phyloP scores from a whole-genome alignment of 2,797 vertebrate genomes.

The Clarias platycephalus region DNA sequence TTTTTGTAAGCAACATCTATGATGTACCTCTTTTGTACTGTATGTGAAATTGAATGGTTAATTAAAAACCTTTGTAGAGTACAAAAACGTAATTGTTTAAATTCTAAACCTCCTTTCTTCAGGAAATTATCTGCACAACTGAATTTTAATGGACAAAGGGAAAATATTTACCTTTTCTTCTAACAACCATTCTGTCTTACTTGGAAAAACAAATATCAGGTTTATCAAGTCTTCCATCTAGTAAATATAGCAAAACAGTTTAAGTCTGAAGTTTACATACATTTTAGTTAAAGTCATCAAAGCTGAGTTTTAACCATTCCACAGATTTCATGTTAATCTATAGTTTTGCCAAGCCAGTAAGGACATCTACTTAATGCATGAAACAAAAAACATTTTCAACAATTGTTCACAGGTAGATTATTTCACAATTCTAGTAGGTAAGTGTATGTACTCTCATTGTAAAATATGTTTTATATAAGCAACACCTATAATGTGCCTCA shows the following conservation, averaged over 20 bases:
- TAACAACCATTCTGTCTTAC: not conserved
- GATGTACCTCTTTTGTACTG: not conserved
- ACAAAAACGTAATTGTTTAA: not conserved
- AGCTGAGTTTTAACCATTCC: too few relatives aligned
- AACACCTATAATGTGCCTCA: not conserved
- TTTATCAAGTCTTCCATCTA: not conserved
- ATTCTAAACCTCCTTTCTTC: not conserved
- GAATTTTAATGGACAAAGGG: not conserved
- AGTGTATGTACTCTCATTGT: not conserved
- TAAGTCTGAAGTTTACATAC: too few relatives aligned
- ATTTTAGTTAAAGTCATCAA: too few relatives aligned
- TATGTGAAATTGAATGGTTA: not conserved
- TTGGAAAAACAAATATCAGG: not conserved
- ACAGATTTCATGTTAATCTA: too few relatives aligned
- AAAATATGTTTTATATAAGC: constrained; percentile 4
- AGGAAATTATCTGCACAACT: not conserved
- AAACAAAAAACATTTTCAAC: too few relatives aligned
- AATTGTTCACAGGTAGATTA: too few relatives aligned
- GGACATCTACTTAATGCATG: too few relatives aligned
- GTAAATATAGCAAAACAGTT: too few relatives aligned
- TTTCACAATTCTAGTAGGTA: too few relatives aligned
- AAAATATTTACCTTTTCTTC: not conserved
- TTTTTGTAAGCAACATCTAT: not conserved
- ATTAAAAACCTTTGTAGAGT: not conserved
- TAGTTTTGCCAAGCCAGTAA: too few relatives aligned